phyloP scores from a whole-genome alignment of 2,797 vertebrate genomes.

The Pseudopleuronectes americanus region DNA sequence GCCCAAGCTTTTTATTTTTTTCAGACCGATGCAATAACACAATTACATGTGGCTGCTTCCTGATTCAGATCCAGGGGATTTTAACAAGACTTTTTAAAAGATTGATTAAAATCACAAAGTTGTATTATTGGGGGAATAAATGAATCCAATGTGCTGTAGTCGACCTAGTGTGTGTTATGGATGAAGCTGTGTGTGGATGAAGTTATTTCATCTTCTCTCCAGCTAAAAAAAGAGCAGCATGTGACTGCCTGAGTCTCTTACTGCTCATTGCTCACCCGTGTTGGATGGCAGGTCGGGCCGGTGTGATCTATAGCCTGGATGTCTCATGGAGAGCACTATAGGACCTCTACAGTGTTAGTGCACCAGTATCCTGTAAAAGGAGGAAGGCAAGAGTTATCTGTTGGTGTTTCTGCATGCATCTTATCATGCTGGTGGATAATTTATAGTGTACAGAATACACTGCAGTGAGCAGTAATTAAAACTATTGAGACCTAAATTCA shows the following conservation, averaged over 20 bases:
- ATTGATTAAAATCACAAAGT: not conserved
- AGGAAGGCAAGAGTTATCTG: not conserved
- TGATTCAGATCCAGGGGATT: slow-evolving; percentile 12
- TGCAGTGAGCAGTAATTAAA: not conserved
- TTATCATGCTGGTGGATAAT: not conserved
- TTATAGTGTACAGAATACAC: not conserved
- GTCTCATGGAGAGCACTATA: slow-evolving; percentile 31
- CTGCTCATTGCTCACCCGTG: slow-evolving; percentile 47
- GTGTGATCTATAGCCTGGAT: slow-evolving; percentile 59
- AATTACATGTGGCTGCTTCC: slow-evolving; percentile 25
- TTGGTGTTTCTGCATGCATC: not conserved
- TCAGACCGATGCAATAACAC: not conserved
- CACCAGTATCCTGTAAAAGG: slow-evolving; percentile 5
- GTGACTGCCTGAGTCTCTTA: slow-evolving; percentile 43
- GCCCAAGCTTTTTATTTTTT: slow-evolving; percentile 14
- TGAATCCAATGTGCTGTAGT: slow-evolving; percentile 13
- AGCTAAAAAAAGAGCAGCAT: slow-evolving; percentile 30
- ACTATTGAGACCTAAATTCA: too few relatives aligned
- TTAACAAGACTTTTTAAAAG: slow-evolving; percentile 5
- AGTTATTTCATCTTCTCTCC: slow-evolving; percentile 53
- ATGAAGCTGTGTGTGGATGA: slow-evolving; percentile 38
- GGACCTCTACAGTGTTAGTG: slow-evolving; percentile 26
- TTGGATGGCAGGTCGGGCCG: slow-evolving; percentile 50
- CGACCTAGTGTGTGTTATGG: slow-evolving; percentile 17
- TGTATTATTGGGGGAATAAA: not conserved